Conservation (phyloP, 2,888 invertebrate genomes). For the Fabriciana adippe region DNA sequence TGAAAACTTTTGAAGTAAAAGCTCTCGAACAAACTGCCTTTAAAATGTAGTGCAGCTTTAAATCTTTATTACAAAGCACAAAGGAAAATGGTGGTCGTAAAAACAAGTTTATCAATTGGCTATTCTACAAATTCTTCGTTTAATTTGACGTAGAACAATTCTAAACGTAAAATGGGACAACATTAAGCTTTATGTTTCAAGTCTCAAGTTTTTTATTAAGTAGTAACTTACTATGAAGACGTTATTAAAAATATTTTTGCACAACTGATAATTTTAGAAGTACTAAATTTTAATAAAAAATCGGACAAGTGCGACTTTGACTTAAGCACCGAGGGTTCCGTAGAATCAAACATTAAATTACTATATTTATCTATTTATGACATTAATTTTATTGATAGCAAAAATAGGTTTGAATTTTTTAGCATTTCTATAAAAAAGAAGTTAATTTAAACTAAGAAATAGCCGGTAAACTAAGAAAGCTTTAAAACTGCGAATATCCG, state of each 20-base stretch:
- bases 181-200: constrained; percentile 4
- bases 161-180: constrained; percentile 4
- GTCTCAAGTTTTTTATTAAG: constrained; percentile 4
- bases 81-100: constrained; percentile 23
- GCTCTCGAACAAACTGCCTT: constrained; percentile 24
- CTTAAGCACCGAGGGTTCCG: too few species aligned
- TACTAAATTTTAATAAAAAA: too few species aligned
- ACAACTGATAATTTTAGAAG: too few species aligned
- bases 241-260: constrained; percentile 1
- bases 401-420: too few species aligned
- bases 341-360: too few species aligned
- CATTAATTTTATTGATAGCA: too few species aligned
- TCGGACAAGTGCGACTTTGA: too few species aligned
- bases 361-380: too few species aligned
- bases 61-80: constrained; percentile 24
- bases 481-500: too few species aligned
- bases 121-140: constrained; percentile 17
- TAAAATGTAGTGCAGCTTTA: constrained; percentile 24
- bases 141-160: constrained; percentile 17
- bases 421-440: too few species aligned
- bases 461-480: too few species aligned
- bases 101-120: constrained; percentile 24
- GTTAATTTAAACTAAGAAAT: too few species aligned
- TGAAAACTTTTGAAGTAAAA: constrained; percentile 18
- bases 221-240: constrained; percentile 3